A percentile compares a stretch with the other conserved stretches of the same genome.
Evolutionary conservation across 2,113 vertebrate genomes (phyloP).

Genomic region (Vombatus ursinus): DNA sequence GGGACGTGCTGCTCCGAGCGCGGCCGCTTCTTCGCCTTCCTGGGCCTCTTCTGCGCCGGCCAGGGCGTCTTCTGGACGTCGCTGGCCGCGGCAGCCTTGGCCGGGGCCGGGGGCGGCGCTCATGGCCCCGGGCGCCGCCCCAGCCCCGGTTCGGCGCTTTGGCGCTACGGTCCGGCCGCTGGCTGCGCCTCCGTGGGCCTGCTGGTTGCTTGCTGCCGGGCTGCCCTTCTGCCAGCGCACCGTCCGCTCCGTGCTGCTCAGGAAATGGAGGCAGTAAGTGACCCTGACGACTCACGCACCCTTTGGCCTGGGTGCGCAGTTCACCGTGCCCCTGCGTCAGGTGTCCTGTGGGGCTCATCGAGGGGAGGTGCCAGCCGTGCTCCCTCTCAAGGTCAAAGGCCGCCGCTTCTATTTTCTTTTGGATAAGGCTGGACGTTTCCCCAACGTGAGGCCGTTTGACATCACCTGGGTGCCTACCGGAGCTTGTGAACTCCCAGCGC

Average conservation of each 20-base stretch:
- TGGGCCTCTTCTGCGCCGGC: conserved; percentile 88
- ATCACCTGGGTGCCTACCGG: conserved; percentile 90
- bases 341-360: conserved; percentile 89
- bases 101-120: conserved; percentile 46
- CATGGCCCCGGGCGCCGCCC: conserved; percentile 67
- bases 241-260: conserved; percentile 86
- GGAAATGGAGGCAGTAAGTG: conserved; percentile 86
- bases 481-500: conserved; percentile 78
- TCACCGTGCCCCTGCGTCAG: conserved; percentile 87
- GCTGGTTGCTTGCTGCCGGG: conserved; percentile 51
- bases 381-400: conserved; percentile 90
- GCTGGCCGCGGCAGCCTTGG: conserved; percentile 74
- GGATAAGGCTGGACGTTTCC: conserved; percentile 89
- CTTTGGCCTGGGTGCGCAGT: conserved; percentile 79
- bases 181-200: conserved; percentile 85
- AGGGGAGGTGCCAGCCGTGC: conserved; percentile 84
- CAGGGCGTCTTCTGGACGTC: conserved; percentile 91
- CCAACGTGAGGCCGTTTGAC: conserved; percentile 89
- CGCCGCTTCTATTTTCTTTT: conserved; percentile 90
- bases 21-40: conserved; percentile 85
- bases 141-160: conserved; percentile 84
- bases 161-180: conserved; percentile 89
- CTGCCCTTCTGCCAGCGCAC: conserved; percentile 87
- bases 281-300: conserved; percentile 87
- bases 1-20: conserved; percentile 88